A percentile compares a stretch with the other conserved stretches of the same genome.
Conservation (phyloP, 2,888 invertebrate genomes). For the Exocentrus adspersus region DNA sequence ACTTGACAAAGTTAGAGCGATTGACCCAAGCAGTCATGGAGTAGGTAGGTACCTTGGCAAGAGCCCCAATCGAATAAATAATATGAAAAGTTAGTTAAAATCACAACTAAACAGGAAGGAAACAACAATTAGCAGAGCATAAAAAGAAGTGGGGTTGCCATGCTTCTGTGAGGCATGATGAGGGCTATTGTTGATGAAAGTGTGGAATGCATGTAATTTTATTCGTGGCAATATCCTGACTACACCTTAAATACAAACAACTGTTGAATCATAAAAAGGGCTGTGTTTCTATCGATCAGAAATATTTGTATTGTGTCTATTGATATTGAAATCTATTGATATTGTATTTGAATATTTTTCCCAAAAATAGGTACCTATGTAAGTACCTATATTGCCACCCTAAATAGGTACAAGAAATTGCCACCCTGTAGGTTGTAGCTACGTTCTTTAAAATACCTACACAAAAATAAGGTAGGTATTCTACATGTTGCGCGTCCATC, state of each 20-base stretch:
- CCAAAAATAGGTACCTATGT: no score
- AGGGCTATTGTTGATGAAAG: conserved; percentile 19
- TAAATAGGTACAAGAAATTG: no score
- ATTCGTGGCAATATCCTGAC: conserved; percentile 21
- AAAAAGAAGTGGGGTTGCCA: conserved; percentile 30
- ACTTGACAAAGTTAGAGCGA: conserved; percentile 21
- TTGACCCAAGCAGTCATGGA: conserved; percentile 16
- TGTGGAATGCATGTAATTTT: conserved; percentile 22
- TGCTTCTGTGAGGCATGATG: conserved; percentile 15
- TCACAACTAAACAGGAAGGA: conserved; percentile 60
- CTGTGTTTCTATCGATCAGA: neutral
- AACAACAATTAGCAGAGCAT: conserved; percentile 62
- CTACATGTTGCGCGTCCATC: no score
- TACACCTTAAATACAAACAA: conserved; percentile 23
- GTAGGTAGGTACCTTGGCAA: conserved; percentile 5
- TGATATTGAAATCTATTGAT: no score
- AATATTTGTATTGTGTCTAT: no score
- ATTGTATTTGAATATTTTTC: no score
- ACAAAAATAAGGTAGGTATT: no score
- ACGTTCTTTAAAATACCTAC: no score
- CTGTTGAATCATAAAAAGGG: conserved; percentile 2
- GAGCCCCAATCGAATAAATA: conserved; percentile 31
- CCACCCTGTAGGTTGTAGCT: no score
- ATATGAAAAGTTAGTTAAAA: conserved; percentile 45
- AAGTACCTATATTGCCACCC: no score